Evolutionary conservation across 2,888 invertebrate species (phyloP).

Genomic region (Octonoba sinensis): DNA sequence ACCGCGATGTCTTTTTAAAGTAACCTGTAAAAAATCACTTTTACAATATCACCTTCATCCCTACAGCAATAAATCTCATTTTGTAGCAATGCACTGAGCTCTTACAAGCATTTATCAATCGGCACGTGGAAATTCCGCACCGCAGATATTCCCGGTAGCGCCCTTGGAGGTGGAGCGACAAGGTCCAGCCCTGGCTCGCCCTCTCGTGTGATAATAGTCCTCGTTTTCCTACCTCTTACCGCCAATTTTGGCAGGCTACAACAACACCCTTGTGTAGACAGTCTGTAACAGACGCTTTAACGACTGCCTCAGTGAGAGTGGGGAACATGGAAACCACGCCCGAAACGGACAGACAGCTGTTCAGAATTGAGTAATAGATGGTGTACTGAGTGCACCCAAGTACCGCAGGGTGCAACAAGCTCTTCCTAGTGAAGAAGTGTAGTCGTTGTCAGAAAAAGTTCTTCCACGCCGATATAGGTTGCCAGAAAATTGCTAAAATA

Average conservation of each 20-base stretch:
- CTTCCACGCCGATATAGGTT: too few relatives aligned
- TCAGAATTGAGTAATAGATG: constrained; percentile 58
- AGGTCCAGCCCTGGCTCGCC: constrained; percentile 11
- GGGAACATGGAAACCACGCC: constrained; percentile 32
- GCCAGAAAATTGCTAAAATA: too few relatives aligned
- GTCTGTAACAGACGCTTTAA: constrained; percentile 6
- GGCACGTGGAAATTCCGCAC: too few relatives aligned
- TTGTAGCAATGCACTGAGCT: too few relatives aligned
- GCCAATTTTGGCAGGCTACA: constrained; percentile 19
- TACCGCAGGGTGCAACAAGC: constrained; percentile 25
- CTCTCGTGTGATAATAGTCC: constrained; percentile 33
- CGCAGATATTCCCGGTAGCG: constrained; percentile 26
- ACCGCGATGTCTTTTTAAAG: too few relatives aligned
- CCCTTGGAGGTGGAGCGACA: constrained; percentile 19
- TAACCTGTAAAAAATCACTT: too few relatives aligned
- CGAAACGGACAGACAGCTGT: constrained; percentile 45
- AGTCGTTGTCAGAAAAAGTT: constrained; percentile 32
- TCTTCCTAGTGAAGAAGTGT: constrained; percentile 25
- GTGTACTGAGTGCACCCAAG: constrained; percentile 11
- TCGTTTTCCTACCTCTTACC: constrained; percentile 36
- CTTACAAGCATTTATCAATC: too few relatives aligned
- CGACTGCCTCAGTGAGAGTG: too few relatives aligned
- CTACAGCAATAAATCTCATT: too few relatives aligned
- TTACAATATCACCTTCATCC: too few relatives aligned
- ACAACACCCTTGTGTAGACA: constrained; percentile 30